Conservation (phyloP, 2,888 invertebrate species). For the Volucella inflata region DNA sequence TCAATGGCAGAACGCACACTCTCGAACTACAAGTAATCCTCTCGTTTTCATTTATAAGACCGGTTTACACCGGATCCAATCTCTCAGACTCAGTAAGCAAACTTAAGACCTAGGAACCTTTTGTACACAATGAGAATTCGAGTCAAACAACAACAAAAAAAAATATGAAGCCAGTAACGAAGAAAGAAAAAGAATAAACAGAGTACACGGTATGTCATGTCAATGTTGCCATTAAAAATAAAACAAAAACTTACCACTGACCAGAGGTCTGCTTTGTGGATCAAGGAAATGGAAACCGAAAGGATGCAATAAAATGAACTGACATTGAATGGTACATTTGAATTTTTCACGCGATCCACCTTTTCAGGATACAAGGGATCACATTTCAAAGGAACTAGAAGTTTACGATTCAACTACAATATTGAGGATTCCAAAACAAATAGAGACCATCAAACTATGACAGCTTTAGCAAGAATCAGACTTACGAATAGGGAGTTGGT, state of each 20-base stretch:
- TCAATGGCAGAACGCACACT: conserved; percentile 40
- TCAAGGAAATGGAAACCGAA: conserved; percentile 68
- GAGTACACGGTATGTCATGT: conserved; percentile 69
- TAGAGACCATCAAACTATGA: too few species aligned
- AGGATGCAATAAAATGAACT: conserved; percentile 64
- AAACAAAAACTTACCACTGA: conserved; percentile 32
- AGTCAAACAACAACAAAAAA: conserved; percentile 4
- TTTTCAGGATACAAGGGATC: conserved; percentile 61
- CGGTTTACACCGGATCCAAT: conserved; percentile 70
- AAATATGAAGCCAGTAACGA: conserved; percentile 18
- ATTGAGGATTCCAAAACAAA: neutral
- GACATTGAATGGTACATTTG: conserved; percentile 70
- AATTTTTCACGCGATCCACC: conserved; percentile 71
- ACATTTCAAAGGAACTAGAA: conserved; percentile 59
- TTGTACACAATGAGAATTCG: conserved; percentile 62
- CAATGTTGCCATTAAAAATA: conserved; percentile 59
- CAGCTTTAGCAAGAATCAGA: too few species aligned
- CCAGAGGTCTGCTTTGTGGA: conserved; percentile 26
- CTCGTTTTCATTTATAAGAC: conserved; percentile 67
- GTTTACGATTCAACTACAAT: conserved; percentile 8
- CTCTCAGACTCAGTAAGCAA: conserved; percentile 44
- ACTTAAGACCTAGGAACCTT: conserved; percentile 42
- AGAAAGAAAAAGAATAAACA: conserved; percentile 41
- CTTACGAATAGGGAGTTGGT: too few species aligned
- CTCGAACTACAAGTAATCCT: conserved; percentile 58